A percentile compares a stretch with the other conserved stretches of the same genome.
These are phyloP conservation scores for Calliopum simillimum DNA, from an alignment of 2,888 invertebrate species.

Conservation along the genomic window DNA sequence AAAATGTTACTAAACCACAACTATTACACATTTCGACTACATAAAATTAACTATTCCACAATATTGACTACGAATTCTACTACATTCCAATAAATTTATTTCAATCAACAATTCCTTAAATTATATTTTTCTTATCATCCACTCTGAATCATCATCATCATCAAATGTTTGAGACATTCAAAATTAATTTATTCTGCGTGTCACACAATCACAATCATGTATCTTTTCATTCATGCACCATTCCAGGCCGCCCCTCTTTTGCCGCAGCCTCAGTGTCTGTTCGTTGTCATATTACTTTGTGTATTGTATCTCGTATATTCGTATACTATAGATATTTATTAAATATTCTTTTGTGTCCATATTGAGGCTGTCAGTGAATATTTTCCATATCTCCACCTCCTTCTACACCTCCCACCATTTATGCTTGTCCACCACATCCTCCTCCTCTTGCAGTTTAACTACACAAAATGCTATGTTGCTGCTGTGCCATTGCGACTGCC, in stretches of 20 bases:
- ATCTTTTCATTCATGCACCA: not conserved
- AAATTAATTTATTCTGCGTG: slow-evolving; percentile 7
- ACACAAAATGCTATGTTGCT: no score
- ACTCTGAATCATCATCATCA: no score
- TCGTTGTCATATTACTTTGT: not conserved
- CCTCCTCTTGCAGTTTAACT: not conserved
- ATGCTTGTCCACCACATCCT: not conserved
- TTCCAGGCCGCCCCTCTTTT: not conserved
- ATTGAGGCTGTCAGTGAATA: not conserved
- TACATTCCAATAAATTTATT: no score
- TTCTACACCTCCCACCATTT: not conserved
- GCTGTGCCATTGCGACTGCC: not conserved
- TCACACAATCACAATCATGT: no score
- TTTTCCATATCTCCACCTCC: not conserved
- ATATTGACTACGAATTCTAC: no score
- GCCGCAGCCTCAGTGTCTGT: not conserved
- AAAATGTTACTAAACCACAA: no score
- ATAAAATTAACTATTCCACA: no score
- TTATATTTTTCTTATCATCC: no score
- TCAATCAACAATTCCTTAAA: no score
- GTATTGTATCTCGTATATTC: no score
- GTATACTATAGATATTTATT: slow-evolving; percentile 5
- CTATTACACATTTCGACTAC: no score
- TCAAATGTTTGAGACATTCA: not conserved
- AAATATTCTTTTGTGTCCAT: slow-evolving; percentile 11